A percentile compares a stretch with the other conserved stretches of the same genome.
Evolutionary conservation across 2,113 vertebrate species (phyloP).

Genomic region (Catharus fuscescens): DNA sequence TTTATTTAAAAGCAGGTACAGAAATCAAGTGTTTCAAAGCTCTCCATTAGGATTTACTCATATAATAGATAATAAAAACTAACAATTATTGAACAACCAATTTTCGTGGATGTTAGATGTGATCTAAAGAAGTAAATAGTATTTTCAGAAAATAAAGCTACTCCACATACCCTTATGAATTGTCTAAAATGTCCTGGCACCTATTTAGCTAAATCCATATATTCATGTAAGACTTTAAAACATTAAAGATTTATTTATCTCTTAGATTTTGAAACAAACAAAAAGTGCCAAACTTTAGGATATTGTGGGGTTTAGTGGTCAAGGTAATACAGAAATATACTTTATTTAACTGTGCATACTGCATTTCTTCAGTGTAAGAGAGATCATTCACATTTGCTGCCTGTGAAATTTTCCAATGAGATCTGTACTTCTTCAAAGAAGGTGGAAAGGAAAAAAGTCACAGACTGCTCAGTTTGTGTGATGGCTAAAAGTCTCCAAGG

Average conservation of each 20-base stretch:
- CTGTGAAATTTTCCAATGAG: background rate
- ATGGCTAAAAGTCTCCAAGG: background rate
- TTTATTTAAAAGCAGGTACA: background rate
- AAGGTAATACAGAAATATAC: background rate
- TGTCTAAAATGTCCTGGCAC: background rate
- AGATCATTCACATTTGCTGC: background rate
- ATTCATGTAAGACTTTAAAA: background rate
- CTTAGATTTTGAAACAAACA: background rate
- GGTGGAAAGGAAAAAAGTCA: background rate
- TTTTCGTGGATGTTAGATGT: background rate
- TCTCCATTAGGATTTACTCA: background rate
- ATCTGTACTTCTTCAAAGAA: background rate
- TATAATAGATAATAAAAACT: background rate
- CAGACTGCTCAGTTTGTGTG: background rate
- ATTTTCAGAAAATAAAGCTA: background rate
- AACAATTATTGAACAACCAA: background rate
- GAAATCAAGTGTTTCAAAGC: background rate
- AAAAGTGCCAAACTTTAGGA: background rate
- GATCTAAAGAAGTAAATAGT: background rate
- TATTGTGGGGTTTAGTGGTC: background rate
- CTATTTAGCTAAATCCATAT: background rate
- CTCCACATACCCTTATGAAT: background rate
- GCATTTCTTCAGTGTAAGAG: background rate
- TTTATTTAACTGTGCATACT: background rate
- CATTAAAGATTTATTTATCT: background rate